phyloP scores from a whole-genome alignment of 2,113 vertebrate species.

The Mirza zaza region DNA sequence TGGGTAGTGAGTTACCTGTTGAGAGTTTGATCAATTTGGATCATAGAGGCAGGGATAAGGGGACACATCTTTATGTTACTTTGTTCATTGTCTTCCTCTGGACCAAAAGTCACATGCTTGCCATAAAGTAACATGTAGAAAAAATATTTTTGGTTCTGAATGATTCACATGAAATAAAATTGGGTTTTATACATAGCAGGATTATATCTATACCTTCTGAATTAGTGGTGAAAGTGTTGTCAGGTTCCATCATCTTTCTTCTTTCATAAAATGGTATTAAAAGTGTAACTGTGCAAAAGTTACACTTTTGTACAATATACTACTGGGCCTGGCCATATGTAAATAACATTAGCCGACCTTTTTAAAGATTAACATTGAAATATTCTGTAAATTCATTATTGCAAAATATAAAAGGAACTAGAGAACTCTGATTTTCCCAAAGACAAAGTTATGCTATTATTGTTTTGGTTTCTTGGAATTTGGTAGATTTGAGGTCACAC shows the following conservation, averaged over 20 bases:
- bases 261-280: slow-evolving; percentile 35
- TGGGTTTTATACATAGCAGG: slow-evolving; percentile 11
- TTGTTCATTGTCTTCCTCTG: slow-evolving; percentile 48
- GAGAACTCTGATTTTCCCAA: background rate
- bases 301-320: background rate
- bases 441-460: background rate
- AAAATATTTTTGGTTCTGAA: slow-evolving; percentile 59
- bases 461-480: background rate
- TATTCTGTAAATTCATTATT: background rate
- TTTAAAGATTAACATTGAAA: background rate
- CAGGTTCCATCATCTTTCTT: background rate
- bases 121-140: slow-evolving; percentile 47
- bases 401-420: slow-evolving; percentile 16
- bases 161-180: slow-evolving; percentile 46
- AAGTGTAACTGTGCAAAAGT: background rate
- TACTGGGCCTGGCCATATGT: background rate
- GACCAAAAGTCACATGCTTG: slow-evolving; percentile 64
- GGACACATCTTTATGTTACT: slow-evolving; percentile 41
- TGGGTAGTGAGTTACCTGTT: slow-evolving; percentile 13
- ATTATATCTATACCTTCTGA: slow-evolving; percentile 13
- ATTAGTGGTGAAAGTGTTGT: background rate
- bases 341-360: slow-evolving; percentile 31
- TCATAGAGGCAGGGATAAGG: background rate
- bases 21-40: slow-evolving; percentile 39
- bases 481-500: background rate